Evolutionary conservation across 2,888 invertebrate genomes (phyloP), one percentile per base, ranked within the genome.

Genomic region (Aphidius colemani): DNA sequence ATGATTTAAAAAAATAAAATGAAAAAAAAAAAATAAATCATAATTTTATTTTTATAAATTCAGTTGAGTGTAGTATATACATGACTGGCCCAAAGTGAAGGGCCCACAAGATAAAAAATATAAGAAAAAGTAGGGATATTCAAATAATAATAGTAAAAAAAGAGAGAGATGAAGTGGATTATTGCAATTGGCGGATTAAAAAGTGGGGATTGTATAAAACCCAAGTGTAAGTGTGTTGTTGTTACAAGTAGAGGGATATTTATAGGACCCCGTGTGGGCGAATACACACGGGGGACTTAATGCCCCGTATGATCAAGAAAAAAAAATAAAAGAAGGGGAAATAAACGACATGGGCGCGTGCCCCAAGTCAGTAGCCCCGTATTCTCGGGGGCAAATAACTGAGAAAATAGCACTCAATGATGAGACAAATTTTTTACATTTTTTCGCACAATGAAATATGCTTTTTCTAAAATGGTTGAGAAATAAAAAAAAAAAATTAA

Each of bases 331-430:
- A 60, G 70, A 61, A 71, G 71, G 70, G 71, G 68, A 70, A 69
- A 68, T 67, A 69, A 30, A 69, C 72, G 68, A 69, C 72, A 71
- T 64, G 67, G 77, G 77, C 79, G 77, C 79, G 79, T 79, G 78
- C 78, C 79, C 70, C 74, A 69, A 77, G 78, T 77, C 78, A 76
- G 71, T 72, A 72, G 62, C 66, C 59, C 65, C 49, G 63, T 63
- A 63, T 65, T 65, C 61, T 67, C 59, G 64, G 71, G 65, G 65
- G 63, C 65, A 66, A 49, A 63, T 69, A 67, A 69, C 68, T 71
- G 72, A 71, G 67, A 63, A 67, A 70, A 70, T 65, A 66, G 63
- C 67, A 66, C 66, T 68, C 59, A 18, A n/a, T 39, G 43, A 53
- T 51, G 56, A 30, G 45, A 65, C 46, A 40, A 43, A 50, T 18